phyloP scores from a whole-genome alignment of 2,797 vertebrate genomes.

The Coluber constrictor region DNA sequence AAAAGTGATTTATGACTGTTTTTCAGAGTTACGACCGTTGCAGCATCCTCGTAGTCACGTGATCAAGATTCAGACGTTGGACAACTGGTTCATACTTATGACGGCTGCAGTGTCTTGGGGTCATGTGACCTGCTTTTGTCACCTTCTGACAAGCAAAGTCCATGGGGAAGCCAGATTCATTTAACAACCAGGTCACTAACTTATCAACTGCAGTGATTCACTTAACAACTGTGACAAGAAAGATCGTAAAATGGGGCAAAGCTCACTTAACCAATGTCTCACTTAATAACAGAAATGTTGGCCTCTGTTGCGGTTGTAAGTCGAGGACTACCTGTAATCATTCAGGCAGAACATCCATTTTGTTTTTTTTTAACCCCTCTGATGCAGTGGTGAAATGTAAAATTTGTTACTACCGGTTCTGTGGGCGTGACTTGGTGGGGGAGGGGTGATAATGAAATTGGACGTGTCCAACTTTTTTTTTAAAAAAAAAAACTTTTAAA shows the following conservation, averaged over 20 bases:
- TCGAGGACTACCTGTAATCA: neutral
- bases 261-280: neutral
- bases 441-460: too few relatives aligned
- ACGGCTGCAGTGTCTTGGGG: neutral
- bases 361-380: neutral
- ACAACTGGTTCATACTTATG: neutral
- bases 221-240: neutral
- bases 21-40: neutral
- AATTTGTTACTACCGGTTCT: too few relatives aligned
- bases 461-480: too few relatives aligned
- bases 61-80: neutral
- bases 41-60: neutral
- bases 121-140: accelerated
- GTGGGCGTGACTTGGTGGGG: too few relatives aligned
- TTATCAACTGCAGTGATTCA: neutral
- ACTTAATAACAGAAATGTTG: neutral
- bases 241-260: neutral
- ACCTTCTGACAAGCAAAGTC: neutral
- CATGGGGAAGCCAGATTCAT: neutral
- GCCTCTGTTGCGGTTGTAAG: neutral
- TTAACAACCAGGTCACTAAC: neutral
- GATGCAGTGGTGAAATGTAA: too few relatives aligned
- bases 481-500: too few relatives aligned
- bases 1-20: neutral
- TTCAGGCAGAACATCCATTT: neutral